These are phyloP conservation scores for Microctenopoma steveboyesi DNA, from an alignment of 2,797 vertebrate genomes.

Conservation along the genomic window DNA sequence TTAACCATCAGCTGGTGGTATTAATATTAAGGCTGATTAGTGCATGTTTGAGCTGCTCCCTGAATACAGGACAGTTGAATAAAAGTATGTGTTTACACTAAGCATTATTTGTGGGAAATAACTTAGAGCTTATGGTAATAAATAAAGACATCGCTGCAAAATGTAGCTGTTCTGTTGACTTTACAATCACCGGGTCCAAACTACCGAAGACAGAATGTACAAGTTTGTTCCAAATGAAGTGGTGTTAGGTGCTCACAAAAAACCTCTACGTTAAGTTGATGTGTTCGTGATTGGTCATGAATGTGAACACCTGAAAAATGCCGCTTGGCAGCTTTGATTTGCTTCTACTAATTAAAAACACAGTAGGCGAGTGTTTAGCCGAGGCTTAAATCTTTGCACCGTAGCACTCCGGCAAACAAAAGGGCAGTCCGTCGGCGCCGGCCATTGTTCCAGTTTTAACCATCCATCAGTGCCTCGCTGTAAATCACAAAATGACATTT, in stretches of 20 bases:
- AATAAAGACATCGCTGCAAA: no score
- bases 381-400: constrained; percentile 52
- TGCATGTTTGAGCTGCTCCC: no score
- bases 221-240: no score
- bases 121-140: no score
- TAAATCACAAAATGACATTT: constrained; percentile 71
- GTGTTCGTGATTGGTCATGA: background rate
- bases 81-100: no score
- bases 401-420: constrained; percentile 38
- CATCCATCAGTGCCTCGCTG: constrained; percentile 52
- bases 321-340: constrained; percentile 49
- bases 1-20: no score
- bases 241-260: background rate
- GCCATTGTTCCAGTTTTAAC: constrained; percentile 59
- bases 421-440: constrained; percentile 48
- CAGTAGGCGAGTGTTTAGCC: constrained; percentile 38
- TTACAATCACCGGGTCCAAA: no score
- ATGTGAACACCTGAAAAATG: constrained; percentile 21
- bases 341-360: constrained; percentile 55
- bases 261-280: constrained; percentile 6
- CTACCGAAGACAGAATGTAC: no score
- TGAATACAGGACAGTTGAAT: no score
- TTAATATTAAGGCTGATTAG: no score
- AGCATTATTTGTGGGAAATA: no score
- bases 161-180: no score